Percentiles rank a stretch among this genome's conserved stretches.
Conservation (phyloP, 2,888 invertebrate species). For the Pherbina coryleti region DNA sequence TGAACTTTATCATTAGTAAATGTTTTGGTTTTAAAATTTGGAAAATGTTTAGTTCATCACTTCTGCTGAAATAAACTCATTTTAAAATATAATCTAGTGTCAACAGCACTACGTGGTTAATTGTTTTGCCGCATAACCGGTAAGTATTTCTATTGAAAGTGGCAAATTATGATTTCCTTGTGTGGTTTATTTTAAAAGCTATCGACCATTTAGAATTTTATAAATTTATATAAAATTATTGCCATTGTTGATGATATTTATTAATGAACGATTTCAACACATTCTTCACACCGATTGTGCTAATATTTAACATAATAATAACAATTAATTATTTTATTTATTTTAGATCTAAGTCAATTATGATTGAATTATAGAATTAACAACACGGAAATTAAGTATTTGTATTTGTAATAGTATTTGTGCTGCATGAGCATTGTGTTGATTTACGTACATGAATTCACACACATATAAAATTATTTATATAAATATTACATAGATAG, state of each 20-base stretch:
- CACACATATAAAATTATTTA: background rate
- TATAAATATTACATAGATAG: too few species aligned
- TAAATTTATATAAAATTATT: background rate
- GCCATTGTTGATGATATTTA: conserved; percentile 34
- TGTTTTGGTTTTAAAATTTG: too few species aligned
- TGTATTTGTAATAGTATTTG: conserved; percentile 6
- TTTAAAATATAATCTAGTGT: background rate
- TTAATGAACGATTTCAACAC: background rate
- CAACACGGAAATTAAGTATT: background rate
- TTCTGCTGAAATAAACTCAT: background rate
- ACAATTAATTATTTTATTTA: background rate
- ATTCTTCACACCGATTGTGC: conserved; percentile 18
- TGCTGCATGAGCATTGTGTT: conserved; percentile 15
- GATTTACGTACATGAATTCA: too few species aligned
- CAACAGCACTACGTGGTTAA: background rate
- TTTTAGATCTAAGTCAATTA: background rate
- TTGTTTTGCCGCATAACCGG: background rate
- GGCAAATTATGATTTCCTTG: background rate
- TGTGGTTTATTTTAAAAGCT: too few species aligned
- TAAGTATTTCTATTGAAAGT: background rate
- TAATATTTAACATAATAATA: conserved; percentile 10
- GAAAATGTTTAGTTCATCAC: too few species aligned
- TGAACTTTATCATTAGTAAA: too few species aligned
- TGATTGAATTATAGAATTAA: conserved; percentile 8
- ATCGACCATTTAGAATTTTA: too few species aligned